Conservation (phyloP, 2,888 invertebrate species). For the Ormyrus thymus region DNA sequence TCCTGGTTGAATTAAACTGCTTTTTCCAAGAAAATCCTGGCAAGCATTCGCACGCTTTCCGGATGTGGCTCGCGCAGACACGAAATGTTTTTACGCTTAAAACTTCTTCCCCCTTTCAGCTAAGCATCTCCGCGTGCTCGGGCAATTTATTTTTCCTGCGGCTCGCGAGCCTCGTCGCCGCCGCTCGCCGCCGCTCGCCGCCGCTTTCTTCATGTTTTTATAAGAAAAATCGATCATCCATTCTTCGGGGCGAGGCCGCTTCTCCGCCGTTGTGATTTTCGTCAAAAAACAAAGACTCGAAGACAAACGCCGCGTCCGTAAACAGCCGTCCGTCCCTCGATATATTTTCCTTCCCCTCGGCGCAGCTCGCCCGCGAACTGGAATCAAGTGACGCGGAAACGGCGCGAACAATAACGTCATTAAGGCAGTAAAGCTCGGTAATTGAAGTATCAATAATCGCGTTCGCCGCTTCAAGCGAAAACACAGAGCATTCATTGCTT, state of each 20-base stretch:
- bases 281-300: not conserved
- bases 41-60: too few species aligned
- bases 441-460: constrained; percentile 58
- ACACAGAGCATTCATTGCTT: not conserved
- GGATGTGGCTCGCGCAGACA: not conserved
- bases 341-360: not conserved
- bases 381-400: constrained; percentile 31
- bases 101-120: not conserved
- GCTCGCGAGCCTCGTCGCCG: not conserved
- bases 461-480: constrained; percentile 2
- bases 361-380: not conserved
- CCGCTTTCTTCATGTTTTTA: too few species aligned
- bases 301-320: constrained; percentile 1
- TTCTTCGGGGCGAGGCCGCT: not conserved
- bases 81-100: constrained; percentile 6
- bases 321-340: constrained; percentile 8
- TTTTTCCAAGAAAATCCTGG: too few species aligned
- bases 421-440: constrained; percentile 57
- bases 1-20: too few species aligned
- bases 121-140: not conserved
- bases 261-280: not conserved
- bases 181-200: too few species aligned
- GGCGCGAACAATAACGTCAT: constrained; percentile 63
- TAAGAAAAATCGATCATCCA: too few species aligned
- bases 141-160: constrained; percentile 1